Percentiles rank a stretch among this genome's conserved stretches.
Evolutionary conservation across 2,888 invertebrate genomes (phyloP).

Genomic region (Cephus rjabovi): DNA sequence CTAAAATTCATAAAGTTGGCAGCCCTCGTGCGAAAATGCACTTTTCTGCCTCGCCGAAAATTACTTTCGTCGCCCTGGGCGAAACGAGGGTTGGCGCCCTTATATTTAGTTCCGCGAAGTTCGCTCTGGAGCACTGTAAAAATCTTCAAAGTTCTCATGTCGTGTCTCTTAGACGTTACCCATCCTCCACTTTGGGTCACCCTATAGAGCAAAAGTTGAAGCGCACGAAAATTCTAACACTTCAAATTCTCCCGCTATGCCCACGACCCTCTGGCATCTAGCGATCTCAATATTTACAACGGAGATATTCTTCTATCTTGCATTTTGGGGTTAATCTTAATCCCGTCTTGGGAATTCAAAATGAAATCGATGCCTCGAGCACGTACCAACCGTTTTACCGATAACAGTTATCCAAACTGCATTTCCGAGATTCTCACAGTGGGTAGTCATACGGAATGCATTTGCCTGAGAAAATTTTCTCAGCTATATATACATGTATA

Average conservation of each 20-base stretch:
- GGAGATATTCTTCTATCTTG: not conserved
- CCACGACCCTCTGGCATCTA: not conserved
- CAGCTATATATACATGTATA: not conserved
- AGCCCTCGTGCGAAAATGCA: constrained; percentile 2
- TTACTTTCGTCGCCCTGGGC: constrained; percentile 2
- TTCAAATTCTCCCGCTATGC: not conserved
- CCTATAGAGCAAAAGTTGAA: not conserved
- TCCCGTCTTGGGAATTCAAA: constrained; percentile 16
- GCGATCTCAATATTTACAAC: not conserved
- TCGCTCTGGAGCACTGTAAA: not conserved
- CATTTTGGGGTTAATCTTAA: constrained; percentile 2
- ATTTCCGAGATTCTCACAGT: constrained; percentile 20
- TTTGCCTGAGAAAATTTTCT: not conserved
- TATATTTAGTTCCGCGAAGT: not conserved
- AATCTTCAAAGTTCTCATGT: not conserved
- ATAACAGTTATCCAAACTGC: constrained; percentile 29
- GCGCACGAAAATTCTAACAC: not conserved
- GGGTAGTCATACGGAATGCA: not conserved
- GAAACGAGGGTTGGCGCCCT: not conserved
- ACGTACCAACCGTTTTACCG: constrained; percentile 19
- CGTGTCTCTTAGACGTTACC: not conserved
- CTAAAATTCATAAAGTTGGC: constrained; percentile 5
- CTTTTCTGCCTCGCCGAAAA: not conserved
- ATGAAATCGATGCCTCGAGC: constrained; percentile 23
- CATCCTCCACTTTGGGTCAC: not conserved